phyloP scores from a whole-genome alignment of 1,140 invertebrate genomes.

The Sipha flava region DNA sequence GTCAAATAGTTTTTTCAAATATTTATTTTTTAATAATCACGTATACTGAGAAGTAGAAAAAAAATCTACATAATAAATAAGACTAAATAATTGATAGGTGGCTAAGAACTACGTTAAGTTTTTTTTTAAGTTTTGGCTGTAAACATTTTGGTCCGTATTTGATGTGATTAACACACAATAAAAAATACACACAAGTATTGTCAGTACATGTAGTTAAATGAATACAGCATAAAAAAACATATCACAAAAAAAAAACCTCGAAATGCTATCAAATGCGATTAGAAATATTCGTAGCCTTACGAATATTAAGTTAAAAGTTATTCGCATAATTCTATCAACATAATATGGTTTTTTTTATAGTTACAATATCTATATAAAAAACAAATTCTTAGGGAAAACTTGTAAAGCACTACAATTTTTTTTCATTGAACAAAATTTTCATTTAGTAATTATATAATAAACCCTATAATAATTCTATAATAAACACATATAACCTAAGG shows the following conservation, averaged over 20 bases:
- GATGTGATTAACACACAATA: constrained; percentile 10
- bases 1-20: constrained; percentile 28
- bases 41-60: constrained; percentile 31
- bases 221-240: constrained; percentile 19
- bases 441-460: constrained; percentile 2
- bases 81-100: constrained; percentile 28
- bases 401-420: constrained; percentile 14
- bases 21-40: constrained; percentile 22
- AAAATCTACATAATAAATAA: constrained; percentile 31
- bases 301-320: neutral
- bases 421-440: constrained; percentile 1
- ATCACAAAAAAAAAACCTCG: constrained; percentile 6
- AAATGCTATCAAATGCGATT: constrained; percentile 13
- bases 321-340: neutral
- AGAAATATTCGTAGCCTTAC: neutral
- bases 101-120: constrained; percentile 24
- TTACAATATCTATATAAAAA: constrained; percentile 7
- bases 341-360: neutral
- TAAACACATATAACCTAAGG: constrained; percentile 21
- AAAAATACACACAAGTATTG: constrained; percentile 29
- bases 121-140: constrained; percentile 2
- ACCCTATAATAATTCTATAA: constrained; percentile 26
- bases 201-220: constrained; percentile 30
- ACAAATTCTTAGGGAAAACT: constrained; percentile 6
- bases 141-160: constrained; percentile 27